Percentiles rank a stretch among this genome's conserved stretches.
These are phyloP conservation scores for Tangara arthus DNA, from an alignment of 2,797 vertebrate species.

Conservation along the genomic window DNA sequence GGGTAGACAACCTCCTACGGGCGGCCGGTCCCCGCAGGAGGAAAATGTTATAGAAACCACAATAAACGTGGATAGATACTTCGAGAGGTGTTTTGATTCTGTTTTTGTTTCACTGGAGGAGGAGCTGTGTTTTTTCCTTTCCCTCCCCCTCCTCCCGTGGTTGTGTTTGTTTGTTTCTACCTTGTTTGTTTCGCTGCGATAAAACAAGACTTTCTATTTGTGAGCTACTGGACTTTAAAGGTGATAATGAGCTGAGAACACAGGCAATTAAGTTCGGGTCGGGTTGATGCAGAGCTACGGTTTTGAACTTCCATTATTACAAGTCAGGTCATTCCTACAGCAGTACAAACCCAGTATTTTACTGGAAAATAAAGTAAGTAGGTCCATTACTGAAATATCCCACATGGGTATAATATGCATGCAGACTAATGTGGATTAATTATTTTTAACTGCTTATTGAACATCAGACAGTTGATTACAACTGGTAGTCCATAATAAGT, in stretches of 20 bases:
- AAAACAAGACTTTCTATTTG: not conserved
- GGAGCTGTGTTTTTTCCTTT: not conserved
- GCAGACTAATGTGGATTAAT: not conserved
- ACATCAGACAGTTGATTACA: not conserved
- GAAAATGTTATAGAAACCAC: fast-evolving
- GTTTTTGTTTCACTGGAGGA: fast-evolving
- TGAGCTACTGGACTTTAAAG: conserved; percentile 25
- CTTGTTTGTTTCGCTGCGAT: not conserved
- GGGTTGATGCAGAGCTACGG: not conserved
- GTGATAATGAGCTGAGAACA: not conserved
- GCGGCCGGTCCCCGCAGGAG: not conserved
- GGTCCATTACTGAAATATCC: not conserved
- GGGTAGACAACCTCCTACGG: conserved; percentile 52
- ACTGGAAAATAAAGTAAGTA: not conserved
- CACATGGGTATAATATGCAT: not conserved
- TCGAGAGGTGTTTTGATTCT: fast-evolving
- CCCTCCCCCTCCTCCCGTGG: not conserved
- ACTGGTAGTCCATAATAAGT: not conserved
- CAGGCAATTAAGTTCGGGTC: not conserved
- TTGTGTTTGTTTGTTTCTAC: not conserved
- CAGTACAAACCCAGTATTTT: not conserved
- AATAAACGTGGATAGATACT: not conserved
- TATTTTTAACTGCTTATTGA: not conserved
- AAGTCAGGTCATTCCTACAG: not conserved
- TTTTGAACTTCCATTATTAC: not conserved